Conservation (phyloP, 2,888 invertebrate species). For the Sarcophaga caerulescens region DNA sequence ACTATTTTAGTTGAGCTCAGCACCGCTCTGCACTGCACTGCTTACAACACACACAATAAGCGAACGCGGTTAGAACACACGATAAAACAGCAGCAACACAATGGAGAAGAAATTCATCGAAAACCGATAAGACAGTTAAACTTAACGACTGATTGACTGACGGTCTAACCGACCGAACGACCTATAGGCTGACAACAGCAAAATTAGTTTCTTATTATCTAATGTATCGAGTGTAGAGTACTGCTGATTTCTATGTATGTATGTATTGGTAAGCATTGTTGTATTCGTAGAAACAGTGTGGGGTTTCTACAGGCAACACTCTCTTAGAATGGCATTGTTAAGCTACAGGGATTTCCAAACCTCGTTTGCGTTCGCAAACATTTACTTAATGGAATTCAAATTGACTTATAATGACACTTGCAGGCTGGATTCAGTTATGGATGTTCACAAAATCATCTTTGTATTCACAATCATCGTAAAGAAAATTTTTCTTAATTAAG, state of each 20-base stretch:
- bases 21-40: slow-evolving; percentile 48
- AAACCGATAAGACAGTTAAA: not conserved
- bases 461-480: no score
- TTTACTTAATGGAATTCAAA: no score
- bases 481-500: no score
- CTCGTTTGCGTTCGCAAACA: not conserved
- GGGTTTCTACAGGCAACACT: slow-evolving; percentile 13
- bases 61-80: not conserved
- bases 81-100: not conserved
- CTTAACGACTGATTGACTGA: not conserved
- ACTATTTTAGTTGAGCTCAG: slow-evolving; percentile 28
- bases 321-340: not conserved
- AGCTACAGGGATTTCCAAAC: slow-evolving; percentile 16
- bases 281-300: slow-evolving; percentile 50
- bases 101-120: not conserved
- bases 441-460: no score
- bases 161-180: not conserved
- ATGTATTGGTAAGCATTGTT: slow-evolving; percentile 6
- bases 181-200: not conserved
- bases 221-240: slow-evolving; percentile 48
- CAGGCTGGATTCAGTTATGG: no score
- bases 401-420: no score
- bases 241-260: slow-evolving; percentile 13
- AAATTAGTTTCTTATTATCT: not conserved
- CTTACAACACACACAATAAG: not conserved